Base-by-base conservation (phyloP, 2,113 vertebrate species). In the Ciconia stormi region DNA sequence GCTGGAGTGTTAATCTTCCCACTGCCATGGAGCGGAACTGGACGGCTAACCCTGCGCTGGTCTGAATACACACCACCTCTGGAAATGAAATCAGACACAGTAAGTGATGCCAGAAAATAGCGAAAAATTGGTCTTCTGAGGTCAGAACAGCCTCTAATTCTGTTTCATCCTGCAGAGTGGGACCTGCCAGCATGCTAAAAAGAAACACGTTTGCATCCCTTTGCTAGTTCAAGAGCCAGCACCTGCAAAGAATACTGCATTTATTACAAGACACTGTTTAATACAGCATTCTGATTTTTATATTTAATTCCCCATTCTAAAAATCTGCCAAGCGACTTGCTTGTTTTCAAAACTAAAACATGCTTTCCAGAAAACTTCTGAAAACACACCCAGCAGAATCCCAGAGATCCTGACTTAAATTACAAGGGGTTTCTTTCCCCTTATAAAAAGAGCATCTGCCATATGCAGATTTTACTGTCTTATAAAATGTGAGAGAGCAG, bases 391-490 rank as follows among this genome's bases (percentile, higher is more conserved):
- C 87, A 94, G 38, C 47, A 96, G 71, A 88, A 89, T 92, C 87
- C 66, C 82, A 92, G 91, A 96, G 76, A 72, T 78, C 88, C 78
- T 81, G 81, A 88, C 78, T 96, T 86, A 78, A 85, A 92, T 89
- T 93, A 72, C 34, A 94, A 72, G 79, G 52, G 49, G 46, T 66
- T 91, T 78, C 80, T 86, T 90, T 73, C 56, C 46, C 56, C 84
- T 95, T 94, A 56, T 94, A 92, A 91, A 95, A 96, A 91, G 78
- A 92, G 82, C 92, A 96, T 90, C 62, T 94, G 86, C 86, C 74
- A 88, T 63, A 89, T 69, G 86, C 93, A 95, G 82, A 89, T 83
- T 94, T 93, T 89, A 95, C 84, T 82, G 69, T 49, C 67, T 93
- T 87, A 84, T 56, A 82, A 94, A 87, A 96, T 23, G 52, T 82